Base-by-base conservation (phyloP, 2,888 invertebrate species). In the Aphodius granarius region DNA sequence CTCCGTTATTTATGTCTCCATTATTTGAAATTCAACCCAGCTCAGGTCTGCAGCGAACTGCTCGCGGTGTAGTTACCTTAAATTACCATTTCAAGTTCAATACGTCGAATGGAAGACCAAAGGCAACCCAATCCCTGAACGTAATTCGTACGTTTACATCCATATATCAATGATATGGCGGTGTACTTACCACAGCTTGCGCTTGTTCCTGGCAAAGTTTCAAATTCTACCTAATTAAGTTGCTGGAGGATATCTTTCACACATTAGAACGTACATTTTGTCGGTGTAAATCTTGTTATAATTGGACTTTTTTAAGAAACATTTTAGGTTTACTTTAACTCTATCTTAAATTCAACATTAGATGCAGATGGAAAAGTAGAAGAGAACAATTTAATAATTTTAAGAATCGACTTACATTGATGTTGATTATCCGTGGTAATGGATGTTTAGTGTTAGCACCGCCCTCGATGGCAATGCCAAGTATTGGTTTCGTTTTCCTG, bases 391-490 rank as follows among this genome's bases (percentile, higher is more conserved):
- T n/a, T n/a, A n/a, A n/a, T n/a, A n/a, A 43, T 13, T n/a, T n/a
- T n/a, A 17, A 62, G 3, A 16, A 72, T 13, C n/a, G 16, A 65
- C 94, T 92, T 88, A 97, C 98, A 88, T 97, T 97, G 86, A 98
- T 97, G 88, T 97, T 97, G 84, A 98, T 97, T 84, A 98, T 97
- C 86, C 97, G 92, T 73, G 98, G 98, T 84, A 97, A 90, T 75
- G 96, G 95, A 88, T 98, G 97, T 85, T 95, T 95, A 68, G 98
- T 98, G 88, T 98, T 97, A 83, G 96, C 95, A 78, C 98, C 98
- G 78, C 98, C 98, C 89, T 98, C 98, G 84, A 98, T 98, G 79
- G 97, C 98, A 84, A 98, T 96, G 81, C 98, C 98, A 83, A 98
- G 91, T 84, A 96, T 96, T 71, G 97, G 95, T 88, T 97, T 97